A percentile compares a stretch with the other conserved stretches of the same genome.
These are phyloP conservation scores for Sapayoa aenigma DNA, from an alignment of 2,113 vertebrate genomes.

Conservation along the genomic window DNA sequence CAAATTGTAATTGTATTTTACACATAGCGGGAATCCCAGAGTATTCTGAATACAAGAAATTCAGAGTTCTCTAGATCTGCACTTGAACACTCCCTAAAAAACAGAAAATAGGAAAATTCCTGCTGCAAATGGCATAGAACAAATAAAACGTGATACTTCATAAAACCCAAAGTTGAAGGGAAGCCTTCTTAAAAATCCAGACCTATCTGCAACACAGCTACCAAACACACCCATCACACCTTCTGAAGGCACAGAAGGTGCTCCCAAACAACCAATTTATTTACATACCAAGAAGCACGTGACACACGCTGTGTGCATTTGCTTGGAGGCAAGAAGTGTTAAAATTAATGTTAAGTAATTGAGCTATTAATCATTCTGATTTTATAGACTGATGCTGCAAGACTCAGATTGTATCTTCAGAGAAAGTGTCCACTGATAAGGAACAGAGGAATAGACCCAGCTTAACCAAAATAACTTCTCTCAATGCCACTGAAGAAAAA, in stretches of 20 bases:
- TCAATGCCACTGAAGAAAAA: neutral
- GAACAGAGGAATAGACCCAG: neutral
- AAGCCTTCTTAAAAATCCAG: neutral
- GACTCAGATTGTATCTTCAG: slow-evolving; percentile 48
- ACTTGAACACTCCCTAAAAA: neutral
- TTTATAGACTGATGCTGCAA: slow-evolving; percentile 26
- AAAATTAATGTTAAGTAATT: slow-evolving; percentile 52
- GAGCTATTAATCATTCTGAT: slow-evolving; percentile 58
- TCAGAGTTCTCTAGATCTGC: neutral
- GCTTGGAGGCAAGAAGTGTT: slow-evolving; percentile 24
- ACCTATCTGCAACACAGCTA: neutral
- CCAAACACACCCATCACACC: neutral
- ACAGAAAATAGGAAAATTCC: neutral
- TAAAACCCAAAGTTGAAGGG: neutral
- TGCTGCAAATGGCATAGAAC: neutral
- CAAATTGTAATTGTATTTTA: neutral
- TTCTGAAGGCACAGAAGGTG: neutral
- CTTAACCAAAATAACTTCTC: neutral
- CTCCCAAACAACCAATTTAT: neutral
- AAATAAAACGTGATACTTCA: neutral
- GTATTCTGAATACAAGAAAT: neutral
- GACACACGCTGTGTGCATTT: neutral
- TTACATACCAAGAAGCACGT: neutral
- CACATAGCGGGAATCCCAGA: neutral
- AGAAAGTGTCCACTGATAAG: slow-evolving; percentile 27